A percentile compares a stretch with the other conserved stretches of the same genome.
phyloP scores from a whole-genome alignment of 2,797 vertebrate species.

The Parotocinclus haroldoi region DNA sequence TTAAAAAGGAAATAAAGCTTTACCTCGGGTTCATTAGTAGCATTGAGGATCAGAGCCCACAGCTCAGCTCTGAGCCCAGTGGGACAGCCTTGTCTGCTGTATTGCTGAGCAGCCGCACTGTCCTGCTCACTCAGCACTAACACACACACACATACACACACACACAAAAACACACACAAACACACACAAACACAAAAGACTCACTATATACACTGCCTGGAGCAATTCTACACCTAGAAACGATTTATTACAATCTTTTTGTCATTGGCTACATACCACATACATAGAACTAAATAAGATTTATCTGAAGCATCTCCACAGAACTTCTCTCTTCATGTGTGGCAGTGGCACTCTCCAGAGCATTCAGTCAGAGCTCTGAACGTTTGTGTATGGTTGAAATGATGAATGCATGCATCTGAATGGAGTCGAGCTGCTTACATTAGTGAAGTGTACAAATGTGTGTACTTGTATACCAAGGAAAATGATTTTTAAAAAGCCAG shows the following conservation, averaged over 20 bases:
- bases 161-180: slow-evolving; percentile 18
- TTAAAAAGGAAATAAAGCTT: neutral
- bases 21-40: slow-evolving; percentile 90
- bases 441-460: too few species aligned
- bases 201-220: slow-evolving; percentile 8
- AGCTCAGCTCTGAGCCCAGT: slow-evolving; percentile 87
- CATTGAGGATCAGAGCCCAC: slow-evolving; percentile 92
- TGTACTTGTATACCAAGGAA: neutral
- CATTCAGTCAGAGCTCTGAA: neutral
- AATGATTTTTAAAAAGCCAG: neutral
- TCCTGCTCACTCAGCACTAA: slow-evolving; percentile 86
- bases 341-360: neutral
- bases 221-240: slow-evolving; percentile 9
- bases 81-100: slow-evolving; percentile 90
- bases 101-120: slow-evolving; percentile 92
- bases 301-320: too few species aligned
- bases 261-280: too few species aligned
- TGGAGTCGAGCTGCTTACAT: neutral
- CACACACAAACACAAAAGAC: neutral
- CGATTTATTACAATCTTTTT: too few species aligned
- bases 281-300: too few species aligned
- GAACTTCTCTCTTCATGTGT: neutral
- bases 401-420: neutral
- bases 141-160: slow-evolving; percentile 22
- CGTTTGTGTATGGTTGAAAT: slow-evolving; percentile 11